Percentiles rank a stretch among this genome's conserved stretches.
These are phyloP conservation scores for Macrophya annulata DNA, from an alignment of 2,888 invertebrate genomes.

Conservation along the genomic window DNA sequence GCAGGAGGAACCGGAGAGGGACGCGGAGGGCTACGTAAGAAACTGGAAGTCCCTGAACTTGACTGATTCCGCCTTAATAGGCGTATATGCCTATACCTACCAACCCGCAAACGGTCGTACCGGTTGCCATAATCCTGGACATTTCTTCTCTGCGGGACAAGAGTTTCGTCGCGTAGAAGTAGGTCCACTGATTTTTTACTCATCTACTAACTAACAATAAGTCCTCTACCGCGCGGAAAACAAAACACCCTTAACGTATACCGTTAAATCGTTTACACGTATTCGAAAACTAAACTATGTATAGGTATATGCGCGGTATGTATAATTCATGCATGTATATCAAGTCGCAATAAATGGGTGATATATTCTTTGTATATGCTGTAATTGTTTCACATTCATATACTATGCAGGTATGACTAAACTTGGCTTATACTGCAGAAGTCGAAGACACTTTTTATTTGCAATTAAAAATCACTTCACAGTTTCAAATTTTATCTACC, in stretches of 20 bases:
- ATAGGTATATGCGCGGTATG: too few species aligned
- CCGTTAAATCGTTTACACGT: not conserved
- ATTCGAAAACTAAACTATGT: not conserved
- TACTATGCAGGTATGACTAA: not conserved
- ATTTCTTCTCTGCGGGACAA: conserved; percentile 3
- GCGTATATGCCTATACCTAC: conserved; percentile 58
- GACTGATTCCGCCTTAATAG: conserved; percentile 74
- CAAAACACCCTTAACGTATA: not conserved
- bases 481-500: not conserved
- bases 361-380: not conserved
- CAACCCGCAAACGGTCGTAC: conserved; percentile 34
- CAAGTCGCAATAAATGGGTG: not conserved
- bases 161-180: conserved; percentile 1
- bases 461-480: not conserved
- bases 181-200: conserved; percentile 4
- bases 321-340: not conserved
- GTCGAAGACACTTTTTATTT: not conserved
- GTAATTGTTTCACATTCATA: not conserved
- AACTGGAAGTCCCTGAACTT: conserved; percentile 76
- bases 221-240: not conserved
- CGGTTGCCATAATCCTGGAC: conserved; percentile 37
- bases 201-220: not conserved
- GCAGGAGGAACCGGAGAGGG: not conserved
- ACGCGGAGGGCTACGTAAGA: conserved; percentile 65
- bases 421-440: not conserved